phyloP scores from a whole-genome alignment of 2,888 invertebrate genomes.

The Conchocele bisecta region DNA sequence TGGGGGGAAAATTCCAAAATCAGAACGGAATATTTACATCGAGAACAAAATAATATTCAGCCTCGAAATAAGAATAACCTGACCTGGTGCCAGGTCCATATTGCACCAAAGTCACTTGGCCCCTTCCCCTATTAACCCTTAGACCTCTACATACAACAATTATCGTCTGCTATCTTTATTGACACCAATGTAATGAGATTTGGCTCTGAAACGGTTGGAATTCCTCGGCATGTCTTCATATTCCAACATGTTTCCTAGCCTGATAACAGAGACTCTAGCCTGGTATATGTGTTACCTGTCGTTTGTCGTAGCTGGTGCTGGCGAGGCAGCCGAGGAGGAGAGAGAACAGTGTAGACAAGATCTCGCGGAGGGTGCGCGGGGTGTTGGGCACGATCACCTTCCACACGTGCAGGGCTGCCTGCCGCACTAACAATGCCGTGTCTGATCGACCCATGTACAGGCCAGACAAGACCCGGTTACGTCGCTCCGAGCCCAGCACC shows the following conservation, averaged over 20 bases:
- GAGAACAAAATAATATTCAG: no score
- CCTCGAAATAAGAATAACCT: no score
- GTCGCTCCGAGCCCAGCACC: slow-evolving; percentile 93
- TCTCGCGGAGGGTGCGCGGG: slow-evolving; percentile 97
- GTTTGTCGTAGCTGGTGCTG: slow-evolving; percentile 97
- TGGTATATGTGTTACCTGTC: slow-evolving; percentile 92
- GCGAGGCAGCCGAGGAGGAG: slow-evolving; percentile 96
- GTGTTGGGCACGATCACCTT: slow-evolving; percentile 99
- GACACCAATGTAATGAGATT: neutral
- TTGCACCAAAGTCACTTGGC: no score
- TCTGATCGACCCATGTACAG: slow-evolving; percentile 98
- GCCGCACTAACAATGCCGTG: slow-evolving; percentile 97
- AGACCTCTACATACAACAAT: no score
- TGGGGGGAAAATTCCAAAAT: no score
- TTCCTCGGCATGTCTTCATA: no score
- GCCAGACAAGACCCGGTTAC: slow-evolving; percentile 90
- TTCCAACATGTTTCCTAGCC: slow-evolving; percentile 95
- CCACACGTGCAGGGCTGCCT: slow-evolving; percentile 99
- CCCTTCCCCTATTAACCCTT: no score
- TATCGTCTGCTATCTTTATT: neutral
- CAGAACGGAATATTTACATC: no score
- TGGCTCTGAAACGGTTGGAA: no score
- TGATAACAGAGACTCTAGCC: slow-evolving; percentile 98
- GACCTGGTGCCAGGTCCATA: no score
- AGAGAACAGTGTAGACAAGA: slow-evolving; percentile 96